A percentile compares a stretch with the other conserved stretches of the same genome.
Evolutionary conservation across 2,113 vertebrate genomes (phyloP).

Genomic region (Seriola dumerili): DNA sequence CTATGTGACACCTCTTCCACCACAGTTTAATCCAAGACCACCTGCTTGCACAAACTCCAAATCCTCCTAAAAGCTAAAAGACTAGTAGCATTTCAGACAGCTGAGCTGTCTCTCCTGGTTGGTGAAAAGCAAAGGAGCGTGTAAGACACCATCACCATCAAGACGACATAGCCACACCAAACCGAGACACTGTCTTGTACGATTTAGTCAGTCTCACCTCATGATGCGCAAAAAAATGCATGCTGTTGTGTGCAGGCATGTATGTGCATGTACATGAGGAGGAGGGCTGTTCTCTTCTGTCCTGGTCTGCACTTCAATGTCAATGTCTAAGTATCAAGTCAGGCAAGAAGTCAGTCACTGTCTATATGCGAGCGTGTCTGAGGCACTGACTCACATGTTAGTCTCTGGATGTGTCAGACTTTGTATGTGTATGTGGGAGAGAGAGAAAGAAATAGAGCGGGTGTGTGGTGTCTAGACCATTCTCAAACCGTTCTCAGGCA

Average conservation of each 20-base stretch:
- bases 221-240: constrained; percentile 25
- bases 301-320: constrained; percentile 41
- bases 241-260: constrained; percentile 29
- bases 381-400: constrained; percentile 58
- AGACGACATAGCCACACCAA: constrained; percentile 20
- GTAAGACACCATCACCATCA: constrained; percentile 37
- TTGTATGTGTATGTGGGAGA: constrained; percentile 28
- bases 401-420: constrained; percentile 52
- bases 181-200: constrained; percentile 45
- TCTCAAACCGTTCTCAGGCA: constrained; percentile 50
- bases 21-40: constrained; percentile 61
- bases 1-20: constrained; percentile 26
- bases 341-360: constrained; percentile 49
- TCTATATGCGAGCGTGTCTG: constrained; percentile 38
- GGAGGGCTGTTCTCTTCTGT: neutral
- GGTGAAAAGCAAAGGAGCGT: constrained; percentile 26
- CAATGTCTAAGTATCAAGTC: constrained; percentile 60
- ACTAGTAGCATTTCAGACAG: constrained; percentile 39
- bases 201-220: constrained; percentile 63
- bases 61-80: constrained; percentile 57
- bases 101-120: constrained; percentile 41
- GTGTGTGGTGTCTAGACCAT: constrained; percentile 48
- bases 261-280: constrained; percentile 15
- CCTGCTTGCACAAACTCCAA: constrained; percentile 57
- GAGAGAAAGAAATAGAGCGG: constrained; percentile 2